phyloP scores from a whole-genome alignment of 30 jellyfish, hydroid and myxozoan genomes.

The Cassiopea andromeda region DNA sequence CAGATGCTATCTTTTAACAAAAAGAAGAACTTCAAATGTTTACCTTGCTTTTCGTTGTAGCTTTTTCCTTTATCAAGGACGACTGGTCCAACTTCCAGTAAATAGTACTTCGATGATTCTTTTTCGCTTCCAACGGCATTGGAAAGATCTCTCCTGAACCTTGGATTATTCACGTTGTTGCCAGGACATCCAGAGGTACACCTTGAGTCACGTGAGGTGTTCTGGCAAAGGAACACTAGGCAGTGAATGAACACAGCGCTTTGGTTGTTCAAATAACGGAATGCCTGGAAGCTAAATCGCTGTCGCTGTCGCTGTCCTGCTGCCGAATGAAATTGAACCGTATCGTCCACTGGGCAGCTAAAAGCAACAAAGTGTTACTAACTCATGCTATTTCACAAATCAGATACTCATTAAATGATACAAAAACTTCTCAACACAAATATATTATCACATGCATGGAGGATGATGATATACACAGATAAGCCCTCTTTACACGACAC shows the following conservation, averaged over 20 bases:
- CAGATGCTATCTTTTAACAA: background rate
- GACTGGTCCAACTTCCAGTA: constrained; percentile 45
- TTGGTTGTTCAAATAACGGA: constrained; percentile 30
- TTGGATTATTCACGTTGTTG: constrained; percentile 16
- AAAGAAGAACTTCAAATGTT: background rate
- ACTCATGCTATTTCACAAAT: background rate
- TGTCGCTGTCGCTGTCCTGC: background rate
- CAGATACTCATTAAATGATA: no score
- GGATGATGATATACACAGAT: no score
- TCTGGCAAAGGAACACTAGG: constrained; percentile 45
- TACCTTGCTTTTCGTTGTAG: constrained; percentile 4
- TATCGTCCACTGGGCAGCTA: constrained; percentile 53
- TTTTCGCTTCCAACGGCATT: background rate
- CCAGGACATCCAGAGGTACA: constrained; percentile 70
- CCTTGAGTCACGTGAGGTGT: constrained; percentile 38
- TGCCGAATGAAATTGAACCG: constrained; percentile 30
- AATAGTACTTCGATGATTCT: background rate
- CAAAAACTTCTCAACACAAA: no score
- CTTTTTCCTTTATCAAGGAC: background rate
- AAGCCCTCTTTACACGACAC: no score
- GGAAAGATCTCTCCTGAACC: constrained; percentile 30
- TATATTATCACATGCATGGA: no score
- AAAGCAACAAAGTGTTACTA: background rate
- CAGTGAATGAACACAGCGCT: constrained; percentile 54
- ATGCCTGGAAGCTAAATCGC: constrained; percentile 49